A percentile compares a stretch with the other conserved stretches of the same genome.
Conservation (phyloP, 64 coral and sea anemone genomes). For the Stichodactyla helianthus region DNA sequence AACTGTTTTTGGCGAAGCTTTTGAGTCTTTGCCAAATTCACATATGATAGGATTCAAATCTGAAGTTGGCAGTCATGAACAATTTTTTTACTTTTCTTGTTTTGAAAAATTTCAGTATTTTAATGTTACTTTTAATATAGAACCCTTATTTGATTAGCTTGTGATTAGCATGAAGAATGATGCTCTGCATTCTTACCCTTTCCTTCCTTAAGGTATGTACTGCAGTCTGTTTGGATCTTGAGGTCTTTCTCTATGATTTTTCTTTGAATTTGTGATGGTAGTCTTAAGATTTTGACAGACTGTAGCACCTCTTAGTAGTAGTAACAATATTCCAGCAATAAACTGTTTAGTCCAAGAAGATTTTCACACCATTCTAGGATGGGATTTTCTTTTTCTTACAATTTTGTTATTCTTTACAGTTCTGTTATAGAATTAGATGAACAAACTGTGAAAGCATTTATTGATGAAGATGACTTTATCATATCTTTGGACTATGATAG, state of each 20-base stretch:
- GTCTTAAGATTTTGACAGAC: not conserved
- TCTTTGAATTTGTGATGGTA: not conserved
- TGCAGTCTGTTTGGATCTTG: not conserved
- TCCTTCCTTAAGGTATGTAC: not conserved
- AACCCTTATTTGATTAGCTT: not conserved
- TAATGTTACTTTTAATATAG: too few species aligned
- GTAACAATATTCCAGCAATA: not conserved
- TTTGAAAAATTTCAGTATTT: too few species aligned
- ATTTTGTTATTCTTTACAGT: slow-evolving; percentile 33
- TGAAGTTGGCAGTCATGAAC: not conserved
- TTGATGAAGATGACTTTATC: slow-evolving; percentile 47
- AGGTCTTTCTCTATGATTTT: not conserved
- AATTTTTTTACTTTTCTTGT: not conserved
- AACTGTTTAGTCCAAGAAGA: slow-evolving; percentile 3
- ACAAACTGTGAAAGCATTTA: slow-evolving; percentile 35
- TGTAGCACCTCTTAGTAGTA: not conserved
- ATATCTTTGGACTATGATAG: slow-evolving; percentile 46
- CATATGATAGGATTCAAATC: not conserved
- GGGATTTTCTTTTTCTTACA: not conserved
- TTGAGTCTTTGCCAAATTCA: not conserved
- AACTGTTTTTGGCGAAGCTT: not conserved
- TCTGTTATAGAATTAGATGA: slow-evolving; percentile 41
- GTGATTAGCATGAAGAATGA: not conserved
- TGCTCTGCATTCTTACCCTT: not conserved
- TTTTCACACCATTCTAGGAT: not conserved